Base-by-base conservation (phyloP, 2,888 invertebrate genomes). In the Geophilus truncorum region DNA sequence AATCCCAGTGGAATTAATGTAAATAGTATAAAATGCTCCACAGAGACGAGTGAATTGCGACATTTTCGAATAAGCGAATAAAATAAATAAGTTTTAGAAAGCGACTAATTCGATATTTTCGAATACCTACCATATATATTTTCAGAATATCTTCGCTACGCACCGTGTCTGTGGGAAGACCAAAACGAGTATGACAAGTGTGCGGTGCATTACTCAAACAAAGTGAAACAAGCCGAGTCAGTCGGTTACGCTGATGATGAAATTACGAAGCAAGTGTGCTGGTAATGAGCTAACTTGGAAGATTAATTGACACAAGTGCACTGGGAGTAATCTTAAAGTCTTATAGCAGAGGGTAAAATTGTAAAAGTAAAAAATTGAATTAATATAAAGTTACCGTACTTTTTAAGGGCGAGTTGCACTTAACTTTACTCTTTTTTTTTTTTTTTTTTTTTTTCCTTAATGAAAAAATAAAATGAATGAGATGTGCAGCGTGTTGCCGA, bases 141-240 rank as follows among this genome's bases (percentile, higher is more conserved):
- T 75, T 5, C 76, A 79, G 79, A 79, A 45, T 79, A 51, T 51
- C 32, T 79, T 15, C 57, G 51, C 5, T 18, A 45, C 32, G 79
- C 79, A n/a, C 79, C 79, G 0, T 79, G 79, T 79, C 32, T 79
- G 28, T 79, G 79, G 79, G 79, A 51, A 51, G 79, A 79, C 21
- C 79, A 79, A 45, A 32, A 51, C 21, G 79, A 79, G 51, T 79
- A 51, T 34, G 79, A 79, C 15, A 28, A 21, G 25, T 79, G 79
- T 45, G 45, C 51, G 6, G 28, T 28, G 25, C 79, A 79, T 25
- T 79, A 79, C 51, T 79, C 79, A 25, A 51, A 25, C 25, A 40
- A 51, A 25, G 51, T 45, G n/a, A 40, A 51, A 51, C 40, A 45
- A 21, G 45, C 79, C 40, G 79, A 79, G 34, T 25, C 51, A 32